Percentiles rank a stretch among this genome's conserved stretches.
Conservation (phyloP, 2,113 vertebrate genomes). For the Phrynosoma blainvillii region DNA sequence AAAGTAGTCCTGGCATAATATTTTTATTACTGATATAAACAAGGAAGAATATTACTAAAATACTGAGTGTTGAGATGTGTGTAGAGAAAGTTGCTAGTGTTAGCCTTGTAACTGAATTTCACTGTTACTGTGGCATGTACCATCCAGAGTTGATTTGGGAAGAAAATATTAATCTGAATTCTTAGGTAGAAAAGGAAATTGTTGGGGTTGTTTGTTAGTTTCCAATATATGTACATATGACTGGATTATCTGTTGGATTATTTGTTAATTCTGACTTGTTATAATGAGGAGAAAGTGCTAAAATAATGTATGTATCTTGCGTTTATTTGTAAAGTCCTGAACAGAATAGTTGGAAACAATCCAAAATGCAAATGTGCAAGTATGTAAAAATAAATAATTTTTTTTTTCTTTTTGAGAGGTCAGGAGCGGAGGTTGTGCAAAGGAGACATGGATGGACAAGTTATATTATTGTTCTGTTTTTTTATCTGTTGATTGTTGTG, state of each 20-base stretch:
- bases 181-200: conserved; percentile 5
- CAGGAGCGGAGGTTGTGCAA: conserved; percentile 25
- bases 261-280: conserved; percentile 65
- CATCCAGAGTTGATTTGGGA: conserved; percentile 43
- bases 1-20: neutral
- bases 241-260: conserved; percentile 67
- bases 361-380: conserved; percentile 75
- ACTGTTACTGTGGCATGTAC: neutral
- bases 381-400: conserved; percentile 78
- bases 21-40: neutral
- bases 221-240: conserved; percentile 68
- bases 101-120: neutral
- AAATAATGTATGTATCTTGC: conserved; percentile 76
- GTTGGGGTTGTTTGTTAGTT: conserved; percentile 46
- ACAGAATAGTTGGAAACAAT: conserved; percentile 75
- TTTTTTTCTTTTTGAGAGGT: conserved; percentile 50
- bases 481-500: conserved; percentile 64
- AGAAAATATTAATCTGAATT: conserved; percentile 46
- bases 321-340: conserved; percentile 71
- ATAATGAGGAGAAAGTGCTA: conserved; percentile 60
- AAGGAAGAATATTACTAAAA: neutral
- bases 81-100: neutral
- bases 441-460: conserved; percentile 29
- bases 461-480: neutral
- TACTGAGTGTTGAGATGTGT: neutral